Conservation (phyloP, 2,888 invertebrate species). For the Mesorhabditis spiculigera region DNA sequence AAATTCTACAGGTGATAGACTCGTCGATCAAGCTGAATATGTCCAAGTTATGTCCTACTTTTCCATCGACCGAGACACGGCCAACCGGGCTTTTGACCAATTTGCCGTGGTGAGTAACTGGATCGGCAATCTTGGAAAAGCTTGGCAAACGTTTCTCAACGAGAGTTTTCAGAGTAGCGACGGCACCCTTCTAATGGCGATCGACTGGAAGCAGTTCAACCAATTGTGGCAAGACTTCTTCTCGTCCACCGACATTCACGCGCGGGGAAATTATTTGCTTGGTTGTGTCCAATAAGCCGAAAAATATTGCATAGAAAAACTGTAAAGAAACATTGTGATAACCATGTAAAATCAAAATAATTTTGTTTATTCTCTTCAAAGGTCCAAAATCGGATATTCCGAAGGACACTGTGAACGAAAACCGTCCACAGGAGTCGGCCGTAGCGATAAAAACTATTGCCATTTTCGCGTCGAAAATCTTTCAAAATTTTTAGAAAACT, state of each 20-base stretch:
- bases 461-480: no score
- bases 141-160: no score
- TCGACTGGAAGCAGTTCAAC: constrained; percentile 6
- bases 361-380: no score
- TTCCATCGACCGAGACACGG: constrained; percentile 20
- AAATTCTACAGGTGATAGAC: constrained; percentile 27
- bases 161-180: background rate
- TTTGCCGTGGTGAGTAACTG: constrained; percentile 17
- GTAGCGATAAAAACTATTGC: no score
- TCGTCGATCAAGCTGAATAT: constrained; percentile 34
- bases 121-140: background rate
- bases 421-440: no score
- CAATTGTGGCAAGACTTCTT: background rate
- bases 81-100: constrained; percentile 27
- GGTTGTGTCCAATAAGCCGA: background rate
- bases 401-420: no score
- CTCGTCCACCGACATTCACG: background rate
- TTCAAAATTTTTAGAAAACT: no score
- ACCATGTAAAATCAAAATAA: no score
- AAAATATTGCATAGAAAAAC: no score
- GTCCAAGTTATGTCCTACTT: constrained; percentile 34
- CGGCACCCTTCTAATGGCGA: constrained; percentile 1
- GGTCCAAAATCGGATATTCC: no score
- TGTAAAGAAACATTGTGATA: no score
- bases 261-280: constrained; percentile 1